Evolutionary conservation across 2,888 invertebrate genomes (phyloP).

Genomic region (Isotomurus palustris): DNA sequence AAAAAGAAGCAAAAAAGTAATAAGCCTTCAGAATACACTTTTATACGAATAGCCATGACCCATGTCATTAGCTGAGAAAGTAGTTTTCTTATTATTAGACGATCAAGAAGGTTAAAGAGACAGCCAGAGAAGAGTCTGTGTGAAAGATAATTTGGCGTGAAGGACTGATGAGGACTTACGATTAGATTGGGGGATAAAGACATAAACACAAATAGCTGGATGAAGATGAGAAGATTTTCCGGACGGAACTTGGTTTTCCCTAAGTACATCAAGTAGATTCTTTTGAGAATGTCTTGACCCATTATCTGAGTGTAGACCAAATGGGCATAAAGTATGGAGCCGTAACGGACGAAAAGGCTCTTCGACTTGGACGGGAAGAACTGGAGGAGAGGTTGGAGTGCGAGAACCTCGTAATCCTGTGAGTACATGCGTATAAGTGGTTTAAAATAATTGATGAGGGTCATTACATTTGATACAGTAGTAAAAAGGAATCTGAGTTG

Average conservation of each 20-base stretch:
- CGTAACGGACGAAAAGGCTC: slow-evolving; percentile 32
- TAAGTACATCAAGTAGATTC: slow-evolving; percentile 17
- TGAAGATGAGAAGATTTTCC: slow-evolving; percentile 37
- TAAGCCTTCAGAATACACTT: too few species aligned
- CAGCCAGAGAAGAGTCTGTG: too few species aligned
- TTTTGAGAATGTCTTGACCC: slow-evolving; percentile 15
- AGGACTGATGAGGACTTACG: slow-evolving; percentile 15
- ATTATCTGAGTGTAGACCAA: slow-evolving; percentile 25
- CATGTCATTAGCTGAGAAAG: not conserved
- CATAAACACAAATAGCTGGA: slow-evolving; percentile 25
- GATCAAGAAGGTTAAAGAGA: too few species aligned
- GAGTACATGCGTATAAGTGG: too few species aligned
- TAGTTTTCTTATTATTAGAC: too few species aligned
- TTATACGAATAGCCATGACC: not conserved
- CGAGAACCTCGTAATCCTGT: slow-evolving; percentile 40
- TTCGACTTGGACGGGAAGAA: slow-evolving; percentile 32
- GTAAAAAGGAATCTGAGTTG: not conserved
- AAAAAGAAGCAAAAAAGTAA: too few species aligned
- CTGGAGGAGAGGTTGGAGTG: slow-evolving; percentile 32
- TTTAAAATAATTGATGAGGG: too few species aligned
- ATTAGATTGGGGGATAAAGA: slow-evolving; percentile 28
- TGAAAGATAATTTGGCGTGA: slow-evolving; percentile 27
- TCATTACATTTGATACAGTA: too few species aligned
- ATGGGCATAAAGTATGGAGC: slow-evolving; percentile 33
- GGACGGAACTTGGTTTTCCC: slow-evolving; percentile 26